phyloP scores from a whole-genome alignment of 2,797 vertebrate genomes.

The Kryptopterus vitreolus region DNA sequence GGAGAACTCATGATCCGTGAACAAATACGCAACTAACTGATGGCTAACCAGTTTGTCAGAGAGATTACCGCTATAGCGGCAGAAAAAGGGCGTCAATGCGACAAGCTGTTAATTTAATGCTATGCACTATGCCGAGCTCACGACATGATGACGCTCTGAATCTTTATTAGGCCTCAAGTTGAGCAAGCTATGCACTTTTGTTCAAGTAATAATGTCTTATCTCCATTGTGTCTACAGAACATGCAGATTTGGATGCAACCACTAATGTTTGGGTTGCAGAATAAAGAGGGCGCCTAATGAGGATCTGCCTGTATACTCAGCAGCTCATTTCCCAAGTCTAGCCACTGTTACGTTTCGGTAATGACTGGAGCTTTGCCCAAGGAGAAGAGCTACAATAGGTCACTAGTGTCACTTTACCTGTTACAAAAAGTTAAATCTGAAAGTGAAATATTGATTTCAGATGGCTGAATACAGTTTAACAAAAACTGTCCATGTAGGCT shows the following conservation, averaged over 20 bases:
- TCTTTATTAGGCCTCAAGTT: conserved; percentile 37
- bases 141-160: conserved; percentile 26
- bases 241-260: conserved; percentile 38
- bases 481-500: not conserved
- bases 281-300: conserved; percentile 56
- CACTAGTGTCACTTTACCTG: conserved; percentile 64
- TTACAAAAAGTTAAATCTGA: conserved; percentile 63
- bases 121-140: conserved; percentile 3
- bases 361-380: conserved; percentile 54
- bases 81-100: too few relatives aligned
- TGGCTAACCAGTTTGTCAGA: conserved; percentile 54
- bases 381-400: conserved; percentile 57
- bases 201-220: conserved; percentile 37
- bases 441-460: conserved; percentile 59
- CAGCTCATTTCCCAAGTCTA: conserved; percentile 56
- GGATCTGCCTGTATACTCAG: conserved; percentile 56
- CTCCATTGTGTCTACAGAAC: conserved; percentile 33
- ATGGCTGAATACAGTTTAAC: conserved; percentile 10
- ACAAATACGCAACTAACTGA: conserved; percentile 64
- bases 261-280: conserved; percentile 25
- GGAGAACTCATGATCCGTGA: conserved; percentile 68
- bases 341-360: conserved; percentile 48
- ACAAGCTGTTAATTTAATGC: conserved; percentile 21
- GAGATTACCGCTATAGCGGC: not conserved
- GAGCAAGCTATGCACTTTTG: conserved; percentile 21